These are phyloP conservation scores for Cephus sareptanus DNA, from an alignment of 2,888 invertebrate species.

Conservation along the genomic window DNA sequence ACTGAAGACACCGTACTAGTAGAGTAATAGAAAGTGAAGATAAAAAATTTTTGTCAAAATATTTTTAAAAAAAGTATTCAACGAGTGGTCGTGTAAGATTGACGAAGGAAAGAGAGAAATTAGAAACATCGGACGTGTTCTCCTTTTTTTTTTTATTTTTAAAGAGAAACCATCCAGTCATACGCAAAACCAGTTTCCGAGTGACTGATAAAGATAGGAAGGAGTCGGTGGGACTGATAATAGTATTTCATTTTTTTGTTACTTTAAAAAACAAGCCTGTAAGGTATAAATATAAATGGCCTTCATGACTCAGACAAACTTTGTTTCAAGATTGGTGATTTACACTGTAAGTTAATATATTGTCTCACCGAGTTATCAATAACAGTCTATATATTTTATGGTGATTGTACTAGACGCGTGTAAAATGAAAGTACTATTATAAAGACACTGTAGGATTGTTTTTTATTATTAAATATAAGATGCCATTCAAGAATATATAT, in stretches of 20 bases:
- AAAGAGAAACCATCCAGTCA: neutral
- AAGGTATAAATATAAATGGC: neutral
- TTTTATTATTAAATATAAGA: neutral
- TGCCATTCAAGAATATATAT: neutral
- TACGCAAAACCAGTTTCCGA: neutral
- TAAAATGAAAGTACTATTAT: neutral
- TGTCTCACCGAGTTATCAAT: neutral
- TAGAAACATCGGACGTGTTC: neutral
- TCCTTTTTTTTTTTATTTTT: neutral
- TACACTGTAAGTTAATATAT: neutral
- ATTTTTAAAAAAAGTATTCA: neutral
- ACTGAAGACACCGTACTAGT: neutral
- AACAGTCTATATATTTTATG: neutral
- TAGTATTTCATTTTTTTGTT: neutral
- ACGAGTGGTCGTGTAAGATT: neutral
- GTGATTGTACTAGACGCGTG: neutral
- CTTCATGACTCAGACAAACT: neutral
- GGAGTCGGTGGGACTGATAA: neutral
- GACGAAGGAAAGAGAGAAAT: neutral
- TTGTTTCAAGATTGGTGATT: neutral
- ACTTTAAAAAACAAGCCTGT: neutral
- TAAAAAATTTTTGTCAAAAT: neutral
- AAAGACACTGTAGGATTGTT: neutral
- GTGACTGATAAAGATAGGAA: neutral
- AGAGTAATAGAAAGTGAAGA: neutral